Evolutionary conservation across 2,797 vertebrate genomes (phyloP).

Genomic region (Hypotaenidia philippensis): DNA sequence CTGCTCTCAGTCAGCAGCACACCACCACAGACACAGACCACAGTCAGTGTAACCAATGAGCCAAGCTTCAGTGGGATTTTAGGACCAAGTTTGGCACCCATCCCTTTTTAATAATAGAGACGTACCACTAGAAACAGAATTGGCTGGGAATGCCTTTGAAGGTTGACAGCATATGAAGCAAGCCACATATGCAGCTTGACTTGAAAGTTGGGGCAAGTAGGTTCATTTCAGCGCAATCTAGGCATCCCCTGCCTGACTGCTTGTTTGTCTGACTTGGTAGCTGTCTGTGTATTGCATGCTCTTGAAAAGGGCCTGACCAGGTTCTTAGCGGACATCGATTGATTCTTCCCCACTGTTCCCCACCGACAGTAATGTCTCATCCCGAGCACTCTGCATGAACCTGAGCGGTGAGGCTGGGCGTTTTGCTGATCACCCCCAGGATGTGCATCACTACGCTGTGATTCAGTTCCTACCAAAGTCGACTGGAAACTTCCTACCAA

Average conservation of each 20-base stretch:
- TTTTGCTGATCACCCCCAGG: not conserved
- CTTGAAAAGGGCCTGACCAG: not conserved
- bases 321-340: not conserved
- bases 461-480: not conserved
- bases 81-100: not conserved
- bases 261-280: not conserved
- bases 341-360: not conserved
- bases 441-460: not conserved
- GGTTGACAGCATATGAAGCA: not conserved
- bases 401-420: fast-evolving
- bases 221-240: not conserved
- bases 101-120: not conserved
- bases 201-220: not conserved
- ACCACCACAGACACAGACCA: not conserved
- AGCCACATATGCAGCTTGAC: not conserved
- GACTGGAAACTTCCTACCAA: not conserved
- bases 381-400: not conserved
- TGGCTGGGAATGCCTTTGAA: not conserved
- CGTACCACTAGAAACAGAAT: not conserved
- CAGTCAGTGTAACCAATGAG: not conserved
- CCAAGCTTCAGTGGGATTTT: not conserved
- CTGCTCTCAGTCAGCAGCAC: not conserved
- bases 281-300: not conserved
- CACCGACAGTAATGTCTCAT: not conserved
- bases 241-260: not conserved